Evolutionary conservation across 2,888 invertebrate genomes (phyloP).

Genomic region (Nowickia ferox): DNA sequence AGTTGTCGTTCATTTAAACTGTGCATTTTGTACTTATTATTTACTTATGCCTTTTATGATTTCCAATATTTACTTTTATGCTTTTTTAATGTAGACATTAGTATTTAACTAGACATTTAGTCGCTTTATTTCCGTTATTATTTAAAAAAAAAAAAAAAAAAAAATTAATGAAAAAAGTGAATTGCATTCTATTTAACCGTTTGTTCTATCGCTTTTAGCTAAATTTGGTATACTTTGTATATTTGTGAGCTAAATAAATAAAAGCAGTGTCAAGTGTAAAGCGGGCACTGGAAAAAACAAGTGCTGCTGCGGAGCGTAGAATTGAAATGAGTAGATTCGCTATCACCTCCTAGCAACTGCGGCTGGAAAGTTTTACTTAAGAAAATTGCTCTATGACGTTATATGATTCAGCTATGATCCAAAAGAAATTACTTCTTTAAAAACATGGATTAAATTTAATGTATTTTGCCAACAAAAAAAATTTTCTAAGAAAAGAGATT

Average conservation of each 20-base stretch:
- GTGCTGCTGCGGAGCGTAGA: no score
- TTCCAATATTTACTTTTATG: slow-evolving; percentile 65
- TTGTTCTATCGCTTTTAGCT: slow-evolving; percentile 37
- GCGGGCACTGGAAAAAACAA: neutral
- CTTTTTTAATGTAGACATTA: slow-evolving; percentile 58
- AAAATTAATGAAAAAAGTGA: slow-evolving; percentile 24
- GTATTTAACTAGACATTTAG: slow-evolving; percentile 67
- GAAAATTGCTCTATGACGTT: no score
- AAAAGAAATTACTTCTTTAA: no score
- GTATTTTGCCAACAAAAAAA: no score
- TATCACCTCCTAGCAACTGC: no score
- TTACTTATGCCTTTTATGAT: slow-evolving; percentile 45
- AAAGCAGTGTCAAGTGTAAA: slow-evolving; percentile 6
- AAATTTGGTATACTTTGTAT: neutral
- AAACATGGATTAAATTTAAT: no score
- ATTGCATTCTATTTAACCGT: slow-evolving; percentile 49
- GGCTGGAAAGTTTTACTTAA: no score
- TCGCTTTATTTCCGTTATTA: slow-evolving; percentile 47
- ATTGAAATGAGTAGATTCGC: no score
- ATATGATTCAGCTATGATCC: no score
- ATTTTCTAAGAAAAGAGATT: no score
- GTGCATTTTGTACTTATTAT: slow-evolving; percentile 31
- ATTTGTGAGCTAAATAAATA: neutral
- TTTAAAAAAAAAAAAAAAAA: slow-evolving; percentile 22
- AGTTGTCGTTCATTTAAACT: slow-evolving; percentile 48